Percentiles rank a stretch among this genome's conserved stretches.
These are phyloP conservation scores for Leptocoma aspasia DNA, from an alignment of 2,113 vertebrate genomes.

Conservation along the genomic window DNA sequence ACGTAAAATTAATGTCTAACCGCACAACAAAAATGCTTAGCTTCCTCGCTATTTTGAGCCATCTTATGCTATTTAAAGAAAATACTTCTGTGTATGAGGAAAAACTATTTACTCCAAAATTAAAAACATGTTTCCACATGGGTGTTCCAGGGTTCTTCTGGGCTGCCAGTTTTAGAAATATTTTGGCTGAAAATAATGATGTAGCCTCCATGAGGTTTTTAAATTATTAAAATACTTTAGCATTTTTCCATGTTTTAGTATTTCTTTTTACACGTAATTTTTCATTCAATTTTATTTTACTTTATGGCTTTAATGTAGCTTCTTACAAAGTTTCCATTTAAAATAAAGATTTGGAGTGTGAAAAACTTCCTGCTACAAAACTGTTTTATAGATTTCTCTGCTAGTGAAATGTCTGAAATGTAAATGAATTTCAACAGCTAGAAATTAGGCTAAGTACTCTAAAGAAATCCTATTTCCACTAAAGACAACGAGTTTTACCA, in stretches of 20 bases:
- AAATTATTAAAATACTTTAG: conserved; percentile 50
- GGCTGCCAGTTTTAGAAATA: conserved; percentile 51
- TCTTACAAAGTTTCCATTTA: not conserved
- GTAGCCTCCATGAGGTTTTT: conserved; percentile 32
- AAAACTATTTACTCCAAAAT: conserved; percentile 71
- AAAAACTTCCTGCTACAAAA: not conserved
- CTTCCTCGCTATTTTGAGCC: conserved; percentile 43
- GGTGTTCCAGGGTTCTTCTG: conserved; percentile 64
- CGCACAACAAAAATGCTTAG: conserved; percentile 7
- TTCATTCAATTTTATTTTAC: not conserved
- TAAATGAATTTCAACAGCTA: not conserved
- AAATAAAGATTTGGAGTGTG: not conserved
- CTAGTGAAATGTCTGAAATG: not conserved
- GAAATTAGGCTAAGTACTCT: not conserved
- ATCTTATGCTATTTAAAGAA: conserved; percentile 26
- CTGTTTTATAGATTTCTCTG: not conserved
- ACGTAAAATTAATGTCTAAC: conserved; percentile 48
- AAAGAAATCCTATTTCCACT: not conserved
- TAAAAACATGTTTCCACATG: conserved; percentile 68
- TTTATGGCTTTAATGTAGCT: not conserved
- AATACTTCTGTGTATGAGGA: conserved; percentile 6
- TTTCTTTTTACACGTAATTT: not conserved
- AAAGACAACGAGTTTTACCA: not conserved
- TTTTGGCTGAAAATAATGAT: conserved; percentile 47
- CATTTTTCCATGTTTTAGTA: conserved; percentile 25